phyloP scores from a whole-genome alignment of 2,888 invertebrate genomes.

The Rhingia rostrata region DNA sequence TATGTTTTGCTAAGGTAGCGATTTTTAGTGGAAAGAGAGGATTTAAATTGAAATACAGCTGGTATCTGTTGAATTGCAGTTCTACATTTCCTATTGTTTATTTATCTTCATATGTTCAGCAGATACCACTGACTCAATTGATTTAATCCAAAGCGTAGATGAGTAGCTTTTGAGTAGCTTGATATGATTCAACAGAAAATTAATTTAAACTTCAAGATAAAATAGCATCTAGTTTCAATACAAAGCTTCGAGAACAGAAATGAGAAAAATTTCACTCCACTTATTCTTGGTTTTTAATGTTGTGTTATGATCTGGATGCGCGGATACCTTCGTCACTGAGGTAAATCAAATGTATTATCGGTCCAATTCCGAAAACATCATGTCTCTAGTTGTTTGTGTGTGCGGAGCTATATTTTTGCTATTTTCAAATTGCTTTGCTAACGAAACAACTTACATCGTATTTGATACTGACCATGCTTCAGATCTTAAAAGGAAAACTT shows the following conservation, averaged over 20 bases:
- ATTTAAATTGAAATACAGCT: constrained; percentile 3
- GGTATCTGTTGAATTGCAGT: constrained; percentile 44
- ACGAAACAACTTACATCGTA: too few species aligned
- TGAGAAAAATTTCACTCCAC: too few species aligned
- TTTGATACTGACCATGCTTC: too few species aligned
- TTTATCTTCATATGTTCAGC: constrained; percentile 18
- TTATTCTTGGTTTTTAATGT: too few species aligned
- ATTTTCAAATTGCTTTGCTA: too few species aligned
- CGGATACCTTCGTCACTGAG: too few species aligned
- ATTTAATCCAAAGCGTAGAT: constrained; percentile 1
- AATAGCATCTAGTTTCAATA: constrained; percentile 13
- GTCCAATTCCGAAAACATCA: too few species aligned
- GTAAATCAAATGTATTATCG: too few species aligned
- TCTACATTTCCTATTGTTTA: constrained; percentile 31
- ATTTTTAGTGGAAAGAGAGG: constrained; percentile 2
- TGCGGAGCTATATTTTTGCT: too few species aligned
- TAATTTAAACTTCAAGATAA: not conserved
- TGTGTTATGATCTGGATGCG: too few species aligned
- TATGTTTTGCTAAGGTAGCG: constrained; percentile 35
- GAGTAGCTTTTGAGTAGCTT: not conserved
- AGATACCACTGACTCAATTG: not conserved
- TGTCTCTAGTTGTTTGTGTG: too few species aligned
- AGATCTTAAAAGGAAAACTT: too few species aligned
- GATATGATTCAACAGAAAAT: constrained; percentile 5
- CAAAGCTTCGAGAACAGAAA: not conserved